A percentile compares a stretch with the other conserved stretches of the same genome.
Conservation (phyloP, 2,888 invertebrate species). For the Holacanthella duospinosa region DNA sequence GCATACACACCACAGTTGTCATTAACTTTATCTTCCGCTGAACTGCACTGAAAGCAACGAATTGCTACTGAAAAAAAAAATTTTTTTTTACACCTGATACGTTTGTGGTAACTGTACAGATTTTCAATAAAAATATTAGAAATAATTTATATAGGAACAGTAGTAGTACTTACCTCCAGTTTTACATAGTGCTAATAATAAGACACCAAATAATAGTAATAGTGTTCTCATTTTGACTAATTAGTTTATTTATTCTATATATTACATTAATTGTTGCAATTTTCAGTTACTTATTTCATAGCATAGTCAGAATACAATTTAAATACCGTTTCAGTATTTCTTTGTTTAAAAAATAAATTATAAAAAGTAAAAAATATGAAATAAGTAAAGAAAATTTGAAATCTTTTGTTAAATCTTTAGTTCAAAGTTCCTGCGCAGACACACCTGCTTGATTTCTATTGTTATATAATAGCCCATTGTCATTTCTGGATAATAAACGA, state of each 20-base stretch:
- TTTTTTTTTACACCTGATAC: background rate
- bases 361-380: background rate
- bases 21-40: slow-evolving; percentile 65
- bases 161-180: background rate
- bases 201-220: background rate
- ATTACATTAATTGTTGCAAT: background rate
- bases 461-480: background rate
- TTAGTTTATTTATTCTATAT: too few relatives aligned
- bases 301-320: background rate
- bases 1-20: slow-evolving; percentile 85
- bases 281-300: background rate
- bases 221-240: too few relatives aligned
- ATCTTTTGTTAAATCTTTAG: too few relatives aligned
- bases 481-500: background rate
- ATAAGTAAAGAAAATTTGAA: too few relatives aligned
- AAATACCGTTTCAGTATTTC: background rate
- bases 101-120: background rate
- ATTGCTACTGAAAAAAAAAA: slow-evolving; percentile 48
- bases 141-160: background rate
- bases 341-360: background rate
- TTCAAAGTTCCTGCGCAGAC: background rate
- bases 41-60: slow-evolving; percentile 88
- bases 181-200: background rate
- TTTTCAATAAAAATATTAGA: background rate
- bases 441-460: background rate